Percentiles rank a stretch among this genome's conserved stretches.
Evolutionary conservation across 2,888 invertebrate genomes (phyloP).

Genomic region (Uropetala carovei): DNA sequence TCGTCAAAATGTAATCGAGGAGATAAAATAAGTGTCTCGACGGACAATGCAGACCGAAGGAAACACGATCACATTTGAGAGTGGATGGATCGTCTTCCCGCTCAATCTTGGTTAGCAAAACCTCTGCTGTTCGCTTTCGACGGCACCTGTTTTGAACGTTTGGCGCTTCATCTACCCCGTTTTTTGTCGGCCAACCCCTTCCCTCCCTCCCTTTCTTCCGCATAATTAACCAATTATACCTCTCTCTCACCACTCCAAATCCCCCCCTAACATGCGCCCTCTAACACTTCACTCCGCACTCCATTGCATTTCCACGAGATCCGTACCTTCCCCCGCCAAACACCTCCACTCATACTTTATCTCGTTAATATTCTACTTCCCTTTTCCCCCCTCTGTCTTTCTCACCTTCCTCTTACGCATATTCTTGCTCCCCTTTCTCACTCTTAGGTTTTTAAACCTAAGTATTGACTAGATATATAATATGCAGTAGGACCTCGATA

Average conservation of each 20-base stretch:
- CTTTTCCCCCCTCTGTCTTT: neutral
- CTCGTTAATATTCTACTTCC: neutral
- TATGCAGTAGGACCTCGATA: too few species aligned
- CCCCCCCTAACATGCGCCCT: neutral
- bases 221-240: conserved; percentile 2
- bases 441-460: neutral
- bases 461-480: too few species aligned
- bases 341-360: neutral
- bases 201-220: neutral
- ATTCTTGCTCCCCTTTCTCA: neutral
- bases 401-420: neutral
- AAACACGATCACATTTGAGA: too few species aligned
- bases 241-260: neutral
- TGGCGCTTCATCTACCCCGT: neutral
- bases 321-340: neutral
- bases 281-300: too few species aligned
- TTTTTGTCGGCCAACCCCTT: neutral
- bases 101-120: neutral
- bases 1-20: too few species aligned
- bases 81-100: too few species aligned
- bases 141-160: neutral
- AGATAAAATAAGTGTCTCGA: too few species aligned
- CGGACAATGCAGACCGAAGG: too few species aligned
- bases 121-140: neutral
- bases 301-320: neutral